Evolutionary conservation across 2,113 vertebrate species (phyloP).

Genomic region (Macaca nemestrina): DNA sequence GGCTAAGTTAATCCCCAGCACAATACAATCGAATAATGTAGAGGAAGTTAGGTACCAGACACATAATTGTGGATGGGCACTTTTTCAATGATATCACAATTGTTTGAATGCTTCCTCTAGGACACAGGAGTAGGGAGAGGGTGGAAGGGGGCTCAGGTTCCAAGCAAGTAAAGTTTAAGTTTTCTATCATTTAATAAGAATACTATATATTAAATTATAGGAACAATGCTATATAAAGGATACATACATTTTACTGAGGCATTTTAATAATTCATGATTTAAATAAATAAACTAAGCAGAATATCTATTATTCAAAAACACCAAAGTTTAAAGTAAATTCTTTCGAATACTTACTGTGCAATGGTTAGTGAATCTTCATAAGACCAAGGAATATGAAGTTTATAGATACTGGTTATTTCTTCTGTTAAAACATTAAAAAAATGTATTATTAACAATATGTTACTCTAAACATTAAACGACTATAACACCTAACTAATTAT

Average conservation of each 20-base stretch:
- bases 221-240: not conserved
- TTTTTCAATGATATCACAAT: not conserved
- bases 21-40: not conserved
- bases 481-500: not conserved
- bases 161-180: not conserved
- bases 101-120: not conserved
- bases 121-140: not conserved
- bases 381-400: constrained; percentile 94
- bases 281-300: not conserved
- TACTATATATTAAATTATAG: not conserved
- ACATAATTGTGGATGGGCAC: not conserved
- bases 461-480: not conserved
- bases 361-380: constrained; percentile 92
- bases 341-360: constrained; percentile 86
- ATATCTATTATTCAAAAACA: not conserved
- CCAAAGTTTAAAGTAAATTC: not conserved
- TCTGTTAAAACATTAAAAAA: constrained; percentile 83
- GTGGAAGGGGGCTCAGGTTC: not conserved
- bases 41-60: not conserved
- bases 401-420: constrained; percentile 90
- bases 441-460: not conserved
- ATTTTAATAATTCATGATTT: not conserved
- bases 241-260: not conserved
- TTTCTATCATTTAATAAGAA: not conserved
- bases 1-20: not conserved